A percentile compares a stretch with the other conserved stretches of the same genome.
Evolutionary conservation across 2,888 invertebrate genomes (phyloP).

Genomic region (Diarsia rubi): DNA sequence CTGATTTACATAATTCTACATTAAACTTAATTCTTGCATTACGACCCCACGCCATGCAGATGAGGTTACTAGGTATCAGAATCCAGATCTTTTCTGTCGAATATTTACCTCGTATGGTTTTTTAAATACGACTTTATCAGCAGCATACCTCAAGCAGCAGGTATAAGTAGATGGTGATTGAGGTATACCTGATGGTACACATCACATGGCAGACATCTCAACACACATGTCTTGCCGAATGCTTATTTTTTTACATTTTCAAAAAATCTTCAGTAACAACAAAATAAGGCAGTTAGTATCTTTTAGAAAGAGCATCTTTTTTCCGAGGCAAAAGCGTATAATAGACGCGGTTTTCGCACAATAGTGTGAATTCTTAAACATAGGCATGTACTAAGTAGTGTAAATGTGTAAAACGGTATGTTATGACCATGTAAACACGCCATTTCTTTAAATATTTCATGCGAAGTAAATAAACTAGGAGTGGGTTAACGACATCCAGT

Average conservation of each 20-base stretch:
- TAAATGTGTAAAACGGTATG: slow-evolving; percentile 26
- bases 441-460: background rate
- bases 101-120: background rate
- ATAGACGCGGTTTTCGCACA: slow-evolving; percentile 13
- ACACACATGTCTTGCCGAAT: background rate
- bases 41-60: slow-evolving; percentile 1
- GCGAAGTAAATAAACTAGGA: background rate
- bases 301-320: slow-evolving; percentile 13
- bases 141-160: background rate
- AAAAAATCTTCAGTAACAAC: background rate
- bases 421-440: background rate
- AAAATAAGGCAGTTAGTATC: background rate
- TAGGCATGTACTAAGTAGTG: background rate
- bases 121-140: background rate
- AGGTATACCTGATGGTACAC: too few relatives aligned
- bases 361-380: slow-evolving; percentile 27
- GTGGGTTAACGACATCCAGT: background rate
- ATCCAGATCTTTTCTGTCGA: background rate
- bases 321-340: background rate
- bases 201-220: too few relatives aligned
- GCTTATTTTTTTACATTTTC: background rate
- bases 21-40: slow-evolving; percentile 33
- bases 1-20: slow-evolving; percentile 36
- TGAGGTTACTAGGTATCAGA: background rate
- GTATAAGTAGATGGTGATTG: too few relatives aligned